Evolutionary conservation across 2,113 vertebrate genomes (phyloP).

Genomic region (Petrocephalus microphthalmus): DNA sequence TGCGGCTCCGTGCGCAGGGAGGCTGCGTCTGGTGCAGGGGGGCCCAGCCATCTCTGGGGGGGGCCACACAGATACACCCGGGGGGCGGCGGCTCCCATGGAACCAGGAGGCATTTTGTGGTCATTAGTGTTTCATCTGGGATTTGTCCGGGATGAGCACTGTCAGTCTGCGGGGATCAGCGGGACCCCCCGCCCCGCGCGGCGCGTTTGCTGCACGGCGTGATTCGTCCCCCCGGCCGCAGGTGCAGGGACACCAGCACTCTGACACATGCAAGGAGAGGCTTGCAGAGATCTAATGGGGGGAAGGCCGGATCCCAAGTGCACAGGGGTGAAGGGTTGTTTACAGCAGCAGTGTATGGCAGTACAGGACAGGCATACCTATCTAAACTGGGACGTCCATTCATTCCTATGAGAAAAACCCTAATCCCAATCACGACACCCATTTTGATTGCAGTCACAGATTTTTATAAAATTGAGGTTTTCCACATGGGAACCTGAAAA

Average conservation of each 20-base stretch:
- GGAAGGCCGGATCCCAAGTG: background rate
- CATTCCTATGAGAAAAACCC: background rate
- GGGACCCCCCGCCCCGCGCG: background rate
- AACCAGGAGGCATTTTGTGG: conserved; percentile 7
- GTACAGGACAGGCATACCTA: background rate
- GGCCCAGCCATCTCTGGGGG: background rate
- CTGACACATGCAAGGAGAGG: background rate
- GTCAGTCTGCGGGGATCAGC: conserved; percentile 23
- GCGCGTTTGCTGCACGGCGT: background rate
- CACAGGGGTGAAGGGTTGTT: background rate
- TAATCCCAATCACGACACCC: background rate
- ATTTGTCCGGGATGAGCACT: conserved; percentile 21
- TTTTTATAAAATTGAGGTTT: too few species aligned
- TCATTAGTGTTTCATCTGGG: conserved; percentile 23
- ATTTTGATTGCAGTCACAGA: too few species aligned
- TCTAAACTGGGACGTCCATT: background rate
- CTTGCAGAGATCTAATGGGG: background rate
- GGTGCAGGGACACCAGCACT: background rate
- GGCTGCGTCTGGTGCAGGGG: background rate
- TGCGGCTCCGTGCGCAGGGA: too few species aligned
- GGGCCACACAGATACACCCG: background rate
- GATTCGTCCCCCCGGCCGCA: background rate
- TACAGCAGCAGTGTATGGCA: background rate
- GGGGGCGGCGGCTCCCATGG: background rate
- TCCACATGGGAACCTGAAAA: too few species aligned